Conservation (phyloP, 2,113 vertebrate genomes). For the Hypanus sabinus region DNA sequence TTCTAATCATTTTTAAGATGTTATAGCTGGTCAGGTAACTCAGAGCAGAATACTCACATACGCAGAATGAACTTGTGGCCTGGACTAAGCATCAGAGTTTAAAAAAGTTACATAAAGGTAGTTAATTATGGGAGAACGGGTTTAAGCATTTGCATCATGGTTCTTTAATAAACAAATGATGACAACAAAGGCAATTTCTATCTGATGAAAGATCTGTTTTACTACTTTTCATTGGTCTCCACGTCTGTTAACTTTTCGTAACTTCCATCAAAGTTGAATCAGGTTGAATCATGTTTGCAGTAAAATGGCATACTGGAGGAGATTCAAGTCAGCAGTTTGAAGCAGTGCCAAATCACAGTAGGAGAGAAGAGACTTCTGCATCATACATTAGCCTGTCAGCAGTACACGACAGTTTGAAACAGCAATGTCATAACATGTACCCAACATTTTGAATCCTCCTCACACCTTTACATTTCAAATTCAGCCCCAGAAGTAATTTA, state of each 20-base stretch:
- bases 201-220: conserved; percentile 1
- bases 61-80: neutral
- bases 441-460: neutral
- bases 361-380: neutral
- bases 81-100: neutral
- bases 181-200: neutral
- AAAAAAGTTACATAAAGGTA: neutral
- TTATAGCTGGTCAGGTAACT: neutral
- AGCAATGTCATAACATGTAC: neutral
- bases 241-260: neutral
- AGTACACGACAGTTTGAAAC: neutral
- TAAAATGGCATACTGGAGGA: conserved; percentile 19
- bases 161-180: neutral
- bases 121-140: neutral
- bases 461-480: neutral
- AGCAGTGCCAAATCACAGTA: conserved; percentile 14
- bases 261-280: conserved; percentile 4
- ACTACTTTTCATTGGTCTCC: neutral
- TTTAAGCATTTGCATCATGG: neutral
- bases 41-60: neutral
- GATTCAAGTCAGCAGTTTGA: neutral
- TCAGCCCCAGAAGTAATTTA: neutral
- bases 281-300: conserved; percentile 17
- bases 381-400: neutral
- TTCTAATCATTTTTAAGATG: neutral